Base-by-base conservation (phyloP, 2,797 vertebrate genomes). In the Acridotheres tristis region DNA sequence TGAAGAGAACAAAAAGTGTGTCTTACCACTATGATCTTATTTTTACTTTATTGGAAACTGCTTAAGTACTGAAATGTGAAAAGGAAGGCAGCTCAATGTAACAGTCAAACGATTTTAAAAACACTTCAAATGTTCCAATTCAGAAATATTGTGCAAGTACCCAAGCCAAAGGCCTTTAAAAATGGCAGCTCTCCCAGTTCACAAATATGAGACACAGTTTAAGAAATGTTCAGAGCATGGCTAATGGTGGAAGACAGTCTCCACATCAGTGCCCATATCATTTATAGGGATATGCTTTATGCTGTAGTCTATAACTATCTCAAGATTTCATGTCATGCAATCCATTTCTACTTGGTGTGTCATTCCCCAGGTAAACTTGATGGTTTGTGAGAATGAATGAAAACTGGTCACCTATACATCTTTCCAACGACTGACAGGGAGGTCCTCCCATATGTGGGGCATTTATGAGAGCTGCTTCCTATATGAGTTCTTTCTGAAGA, bases 1-100 rank as follows among this genome's bases (percentile, higher is more conserved):
- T 14, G 6, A 53, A 58, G 36, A 66, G 26, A 88, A 63, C 1
- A 25, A 84, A 67, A 93, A 81, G 15, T 50, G 10, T 4, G 34
- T 59, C 25, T 84, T 62, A 84, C 47, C 22, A 48, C 65, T 91
- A 66, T 8, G 40, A 86, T 40, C 19, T 91, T 83, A 40, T 62
- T 95, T 88, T 88, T 76, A n/a, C 42, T 91, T 86, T 59, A 86
- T 15, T 85, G 54, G 78, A 92, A 94, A 86, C 53, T 85, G 30
- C 25, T 85, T 26, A 45, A 84, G 50, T 81, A 73, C 20, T 79
- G 42, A 78, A 67, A 81, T 42, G 15, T 71, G 66, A 71, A 92
- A 88, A 90, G 34, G 34, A 81, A 81, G 42, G 76, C n/a, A 93
- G 50, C 27, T 54, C 40, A 73, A 5, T 40, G 25, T 59, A 90